These are phyloP conservation scores for Liasis olivaceus DNA, from an alignment of 2,797 vertebrate species.

Conservation along the genomic window DNA sequence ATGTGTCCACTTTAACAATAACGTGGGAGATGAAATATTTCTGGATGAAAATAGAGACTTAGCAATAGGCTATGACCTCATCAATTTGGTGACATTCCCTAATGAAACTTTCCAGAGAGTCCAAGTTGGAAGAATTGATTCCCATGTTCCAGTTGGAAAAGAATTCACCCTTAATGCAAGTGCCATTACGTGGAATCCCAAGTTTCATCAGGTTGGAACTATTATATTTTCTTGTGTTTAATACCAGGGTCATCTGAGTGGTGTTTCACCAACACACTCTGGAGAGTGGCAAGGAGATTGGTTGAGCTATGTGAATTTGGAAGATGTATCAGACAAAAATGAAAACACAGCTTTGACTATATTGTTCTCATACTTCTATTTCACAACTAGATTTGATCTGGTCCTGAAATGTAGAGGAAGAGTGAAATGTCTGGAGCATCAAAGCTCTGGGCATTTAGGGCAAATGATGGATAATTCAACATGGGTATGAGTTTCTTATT, in stretches of 20 bases:
- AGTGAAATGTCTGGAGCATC: too few relatives aligned
- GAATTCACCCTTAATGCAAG: neutral
- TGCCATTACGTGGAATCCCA: constrained; percentile 3
- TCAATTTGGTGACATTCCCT: neutral
- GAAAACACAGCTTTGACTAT: neutral
- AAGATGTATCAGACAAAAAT: neutral
- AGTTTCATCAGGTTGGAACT: neutral
- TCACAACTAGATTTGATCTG: too few relatives aligned
- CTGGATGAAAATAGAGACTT: neutral
- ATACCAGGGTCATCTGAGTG: neutral
- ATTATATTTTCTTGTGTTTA: neutral
- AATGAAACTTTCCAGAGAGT: neutral
- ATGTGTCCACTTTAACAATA: neutral
- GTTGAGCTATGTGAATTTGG: neutral
- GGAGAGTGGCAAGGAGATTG: neutral
- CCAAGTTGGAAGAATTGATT: neutral
- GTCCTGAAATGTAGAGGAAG: too few relatives aligned
- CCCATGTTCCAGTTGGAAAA: neutral
- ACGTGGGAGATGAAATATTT: neutral
- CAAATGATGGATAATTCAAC: too few relatives aligned
- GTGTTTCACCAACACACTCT: neutral
- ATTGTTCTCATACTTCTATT: too few relatives aligned
- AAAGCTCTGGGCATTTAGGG: too few relatives aligned
- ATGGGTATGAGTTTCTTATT: too few relatives aligned
- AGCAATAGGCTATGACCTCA: neutral